A percentile compares a stretch with the other conserved stretches of the same genome.
These are phyloP conservation scores for Rosalia funebris DNA, from an alignment of 2,888 invertebrate species.

Conservation along the genomic window DNA sequence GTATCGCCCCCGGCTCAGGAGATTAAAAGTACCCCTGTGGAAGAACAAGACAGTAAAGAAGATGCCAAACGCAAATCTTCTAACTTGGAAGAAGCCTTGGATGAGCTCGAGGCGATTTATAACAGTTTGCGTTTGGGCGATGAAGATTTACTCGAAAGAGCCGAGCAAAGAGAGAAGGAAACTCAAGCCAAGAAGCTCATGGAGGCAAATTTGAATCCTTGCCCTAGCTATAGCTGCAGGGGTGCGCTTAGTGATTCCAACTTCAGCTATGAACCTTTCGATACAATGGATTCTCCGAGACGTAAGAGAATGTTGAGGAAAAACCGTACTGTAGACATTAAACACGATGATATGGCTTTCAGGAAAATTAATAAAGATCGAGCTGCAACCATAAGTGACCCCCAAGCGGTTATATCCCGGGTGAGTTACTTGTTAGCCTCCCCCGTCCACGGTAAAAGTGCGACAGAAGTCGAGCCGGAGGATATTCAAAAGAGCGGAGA, in stretches of 20 bases:
- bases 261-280: conserved; percentile 61
- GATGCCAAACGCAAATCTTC: conserved; percentile 72
- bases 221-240: conserved; percentile 50
- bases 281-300: conserved; percentile 55
- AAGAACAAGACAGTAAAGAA: conserved; percentile 34
- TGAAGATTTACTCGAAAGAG: conserved; percentile 82
- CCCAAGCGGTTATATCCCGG: conserved; percentile 65
- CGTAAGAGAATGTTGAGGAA: conserved; percentile 55
- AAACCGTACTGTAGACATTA: conserved; percentile 71
- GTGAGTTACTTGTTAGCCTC: conserved; percentile 77
- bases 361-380: conserved; percentile 75
- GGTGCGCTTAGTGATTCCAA: conserved; percentile 62
- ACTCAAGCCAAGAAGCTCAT: conserved; percentile 54
- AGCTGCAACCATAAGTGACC: conserved; percentile 64
- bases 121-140: conserved; percentile 87
- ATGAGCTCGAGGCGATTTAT: conserved; percentile 91
- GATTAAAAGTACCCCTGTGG: neutral
- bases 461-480: conserved; percentile 61
- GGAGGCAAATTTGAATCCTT: conserved; percentile 46
- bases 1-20: conserved; percentile 37
- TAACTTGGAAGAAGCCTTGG: conserved; percentile 87
- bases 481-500: conserved; percentile 50
- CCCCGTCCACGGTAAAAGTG: conserved; percentile 71
- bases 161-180: conserved; percentile 75
- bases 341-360: conserved; percentile 84